These are phyloP conservation scores for Ctenosaura bakeri DNA, from an alignment of 2,797 vertebrate genomes.

Conservation along the genomic window DNA sequence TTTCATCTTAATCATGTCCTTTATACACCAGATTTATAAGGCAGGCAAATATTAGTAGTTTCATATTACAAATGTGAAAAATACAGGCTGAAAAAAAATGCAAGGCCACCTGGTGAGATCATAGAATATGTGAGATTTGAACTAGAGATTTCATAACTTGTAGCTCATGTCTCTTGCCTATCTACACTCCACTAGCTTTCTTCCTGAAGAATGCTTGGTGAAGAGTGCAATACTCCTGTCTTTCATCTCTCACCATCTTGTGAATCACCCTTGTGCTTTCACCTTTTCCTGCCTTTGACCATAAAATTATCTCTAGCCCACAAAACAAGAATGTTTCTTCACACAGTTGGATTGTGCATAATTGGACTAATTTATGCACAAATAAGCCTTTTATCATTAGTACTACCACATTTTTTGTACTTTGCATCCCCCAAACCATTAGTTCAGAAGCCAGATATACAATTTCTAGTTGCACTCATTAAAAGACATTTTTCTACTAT, in stretches of 20 bases:
- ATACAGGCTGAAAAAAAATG: not conserved
- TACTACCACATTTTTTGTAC: not conserved
- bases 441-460: not conserved
- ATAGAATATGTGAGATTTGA: not conserved
- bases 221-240: not conserved
- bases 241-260: not conserved
- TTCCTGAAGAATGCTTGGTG: not conserved
- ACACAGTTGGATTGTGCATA: not conserved
- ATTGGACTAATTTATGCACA: not conserved
- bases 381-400: not conserved
- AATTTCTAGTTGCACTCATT: no score
- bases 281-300: not conserved
- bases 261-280: no score
- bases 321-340: no score
- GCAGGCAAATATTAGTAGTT: not conserved
- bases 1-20: not conserved
- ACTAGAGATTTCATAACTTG: not conserved
- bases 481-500: no score
- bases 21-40: not conserved
- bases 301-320: not conserved
- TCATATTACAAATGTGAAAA: not conserved
- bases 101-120: not conserved
- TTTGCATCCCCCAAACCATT: not conserved
- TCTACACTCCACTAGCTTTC: not conserved
- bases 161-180: not conserved